Conservation (phyloP, 2,797 vertebrate genomes). For the Huso huso region DNA sequence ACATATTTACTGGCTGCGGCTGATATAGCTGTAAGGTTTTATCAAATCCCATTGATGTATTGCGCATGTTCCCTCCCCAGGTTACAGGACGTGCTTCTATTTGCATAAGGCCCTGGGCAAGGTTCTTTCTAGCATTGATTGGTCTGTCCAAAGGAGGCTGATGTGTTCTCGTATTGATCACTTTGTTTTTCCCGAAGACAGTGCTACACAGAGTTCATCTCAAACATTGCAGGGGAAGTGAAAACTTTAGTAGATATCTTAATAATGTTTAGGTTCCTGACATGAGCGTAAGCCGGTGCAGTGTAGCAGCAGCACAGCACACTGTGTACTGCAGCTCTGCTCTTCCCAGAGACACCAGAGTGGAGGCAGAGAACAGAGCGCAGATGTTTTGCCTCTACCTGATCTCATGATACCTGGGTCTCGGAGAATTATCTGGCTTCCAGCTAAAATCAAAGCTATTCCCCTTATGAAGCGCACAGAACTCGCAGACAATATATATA, state of each 20-base stretch:
- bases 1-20: slow-evolving; percentile 88
- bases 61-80: slow-evolving; percentile 91
- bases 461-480: slow-evolving; percentile 31
- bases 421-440: slow-evolving; percentile 41
- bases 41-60: slow-evolving; percentile 90
- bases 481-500: slow-evolving; percentile 14
- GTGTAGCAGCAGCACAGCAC: slow-evolving; percentile 7
- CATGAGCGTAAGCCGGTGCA: slow-evolving; percentile 17
- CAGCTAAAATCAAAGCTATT: slow-evolving; percentile 43
- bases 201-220: slow-evolving; percentile 89
- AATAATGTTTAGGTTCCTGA: slow-evolving; percentile 58
- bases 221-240: slow-evolving; percentile 69
- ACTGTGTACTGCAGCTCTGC: slow-evolving; percentile 12
- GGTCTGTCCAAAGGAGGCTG: slow-evolving; percentile 93
- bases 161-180: slow-evolving; percentile 95
- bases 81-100: slow-evolving; percentile 90
- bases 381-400: slow-evolving; percentile 26
- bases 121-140: slow-evolving; percentile 99
- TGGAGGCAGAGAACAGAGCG: not conserved
- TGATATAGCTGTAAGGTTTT: slow-evolving; percentile 94
- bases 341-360: slow-evolving; percentile 4
- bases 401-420: slow-evolving; percentile 40
- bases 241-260: slow-evolving; percentile 73
- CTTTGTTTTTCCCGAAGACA: slow-evolving; percentile 87
- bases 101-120: slow-evolving; percentile 99